phyloP scores from a whole-genome alignment of 2,797 vertebrate species.

The Sphaeramia orbicularis region DNA sequence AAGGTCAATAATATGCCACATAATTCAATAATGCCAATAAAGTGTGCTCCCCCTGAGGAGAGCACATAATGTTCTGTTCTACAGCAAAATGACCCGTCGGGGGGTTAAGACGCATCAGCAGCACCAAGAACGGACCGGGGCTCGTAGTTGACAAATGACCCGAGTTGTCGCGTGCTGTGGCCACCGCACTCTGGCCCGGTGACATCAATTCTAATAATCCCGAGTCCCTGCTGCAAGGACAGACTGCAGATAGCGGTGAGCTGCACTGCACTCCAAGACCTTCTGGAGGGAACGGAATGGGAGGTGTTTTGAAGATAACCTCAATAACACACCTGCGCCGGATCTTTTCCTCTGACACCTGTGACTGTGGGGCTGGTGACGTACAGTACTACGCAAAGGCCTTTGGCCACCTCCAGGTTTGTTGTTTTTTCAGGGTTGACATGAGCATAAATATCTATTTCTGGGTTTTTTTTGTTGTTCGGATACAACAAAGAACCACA shows the following conservation, averaged over 20 bases:
- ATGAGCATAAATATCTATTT: too few species aligned
- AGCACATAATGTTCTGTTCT: constrained; percentile 60
- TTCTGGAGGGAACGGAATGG: constrained; percentile 11
- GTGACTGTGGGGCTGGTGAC: not conserved
- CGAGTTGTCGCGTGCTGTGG: constrained; percentile 40
- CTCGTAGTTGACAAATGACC: constrained; percentile 68
- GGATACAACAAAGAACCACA: too few species aligned
- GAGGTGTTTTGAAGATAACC: constrained; percentile 34
- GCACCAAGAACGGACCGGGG: constrained; percentile 33
- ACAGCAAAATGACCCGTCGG: constrained; percentile 59
- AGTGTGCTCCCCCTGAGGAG: constrained; percentile 39
- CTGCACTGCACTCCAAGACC: constrained; percentile 2
- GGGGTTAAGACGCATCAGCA: constrained; percentile 57
- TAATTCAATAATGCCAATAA: constrained; percentile 71
- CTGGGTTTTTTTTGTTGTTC: too few species aligned
- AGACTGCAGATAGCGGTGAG: constrained; percentile 38
- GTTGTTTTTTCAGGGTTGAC: too few species aligned
- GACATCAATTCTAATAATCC: constrained; percentile 76
- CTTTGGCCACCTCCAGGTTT: too few species aligned
- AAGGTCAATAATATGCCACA: constrained; percentile 54
- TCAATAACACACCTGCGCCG: constrained; percentile 18
- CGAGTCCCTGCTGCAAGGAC: constrained; percentile 58
- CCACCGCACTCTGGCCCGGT: constrained; percentile 47
- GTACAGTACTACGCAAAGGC: too few species aligned
- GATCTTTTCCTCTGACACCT: not conserved